Base-by-base conservation (phyloP, 2,888 invertebrate genomes). In the Ptychoptera albimana region DNA sequence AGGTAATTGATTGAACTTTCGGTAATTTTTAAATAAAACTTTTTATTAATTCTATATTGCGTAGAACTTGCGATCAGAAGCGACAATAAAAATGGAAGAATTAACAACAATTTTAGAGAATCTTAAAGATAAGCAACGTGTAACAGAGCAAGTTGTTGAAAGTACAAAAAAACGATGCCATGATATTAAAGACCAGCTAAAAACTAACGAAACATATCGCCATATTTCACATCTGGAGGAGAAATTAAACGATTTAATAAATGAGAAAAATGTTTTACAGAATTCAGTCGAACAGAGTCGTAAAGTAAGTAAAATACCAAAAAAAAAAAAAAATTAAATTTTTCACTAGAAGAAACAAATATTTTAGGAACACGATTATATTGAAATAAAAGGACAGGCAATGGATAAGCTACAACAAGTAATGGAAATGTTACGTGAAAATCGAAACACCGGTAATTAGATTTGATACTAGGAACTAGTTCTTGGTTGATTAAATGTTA, bases 211-310 rank as follows among this genome's bases (percentile, higher is more conserved):
- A 42, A 49, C 50, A 2, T 54, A 52, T 42, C 49, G 50, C 2
- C 52, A 52, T 47, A 52, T 54, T 30, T 50, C 50, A 10, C 52
- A 54, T 48, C 40, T 54, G 37, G 53, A 54, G 48, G 53, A 54
- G 29, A 51, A 50, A 37, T 42, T 54, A 6, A 45, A 42, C 2
- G 52, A 52, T 40, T 42, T 52, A 12, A 39, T 50, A n/a, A 45
- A 48, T n/a, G 52, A 54, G 32, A 52, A 48, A 31, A 52, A 52
- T 49, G 45, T 42, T 10, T 42, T 52, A n/a, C 38, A 52, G 39
- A 48, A 48, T 37, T 39, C 48, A 6, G 43, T 52, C 12, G 42
- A 47, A 4, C 41, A 48, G 15, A 44, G 46, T 16, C 43, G 42
- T 5, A 44, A 47, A 30, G 44, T n/a, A n/a, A 30, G 30, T 30